Evolutionary conservation across 2,888 invertebrate genomes (phyloP).

Genomic region (Plagodis dolabraria): DNA sequence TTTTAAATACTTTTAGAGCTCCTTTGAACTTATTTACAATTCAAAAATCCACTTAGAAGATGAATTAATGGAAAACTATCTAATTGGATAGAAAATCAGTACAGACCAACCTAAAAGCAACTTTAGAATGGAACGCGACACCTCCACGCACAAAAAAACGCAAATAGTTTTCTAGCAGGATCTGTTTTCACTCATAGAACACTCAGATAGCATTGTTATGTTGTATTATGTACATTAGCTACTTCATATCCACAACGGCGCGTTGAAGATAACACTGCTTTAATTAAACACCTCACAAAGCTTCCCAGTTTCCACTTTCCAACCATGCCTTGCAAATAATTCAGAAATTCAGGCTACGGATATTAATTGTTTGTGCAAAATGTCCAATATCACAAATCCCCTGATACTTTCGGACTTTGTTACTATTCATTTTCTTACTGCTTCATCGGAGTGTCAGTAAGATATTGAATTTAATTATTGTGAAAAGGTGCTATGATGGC

Average conservation of each 20-base stretch:
- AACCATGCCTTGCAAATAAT: slow-evolving; percentile 38
- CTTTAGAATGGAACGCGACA: too few relatives aligned
- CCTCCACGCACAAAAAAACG: too few relatives aligned
- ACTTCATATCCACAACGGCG: slow-evolving; percentile 16
- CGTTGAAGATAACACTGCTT: slow-evolving; percentile 22
- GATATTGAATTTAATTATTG: neutral
- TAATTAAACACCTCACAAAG: slow-evolving; percentile 27
- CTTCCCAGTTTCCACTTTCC: slow-evolving; percentile 19
- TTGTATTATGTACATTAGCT: neutral
- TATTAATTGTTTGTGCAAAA: slow-evolving; percentile 51
- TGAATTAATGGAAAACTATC: too few relatives aligned
- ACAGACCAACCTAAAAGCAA: too few relatives aligned
- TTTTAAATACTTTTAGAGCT: too few relatives aligned
- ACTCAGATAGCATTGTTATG: too few relatives aligned
- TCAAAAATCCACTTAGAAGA: too few relatives aligned
- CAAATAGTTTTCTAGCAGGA: too few relatives aligned
- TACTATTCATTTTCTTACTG: slow-evolving; percentile 2
- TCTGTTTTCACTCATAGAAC: too few relatives aligned
- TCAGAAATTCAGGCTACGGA: slow-evolving; percentile 36
- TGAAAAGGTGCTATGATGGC: slow-evolving; percentile 6
- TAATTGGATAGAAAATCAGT: too few relatives aligned
- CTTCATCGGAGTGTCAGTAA: neutral
- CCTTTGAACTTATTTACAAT: too few relatives aligned
- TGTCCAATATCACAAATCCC: slow-evolving; percentile 35
- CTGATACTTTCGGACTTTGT: slow-evolving; percentile 3